Evolutionary conservation across 2,888 invertebrate genomes (phyloP).

Genomic region (Fragum fragum): DNA sequence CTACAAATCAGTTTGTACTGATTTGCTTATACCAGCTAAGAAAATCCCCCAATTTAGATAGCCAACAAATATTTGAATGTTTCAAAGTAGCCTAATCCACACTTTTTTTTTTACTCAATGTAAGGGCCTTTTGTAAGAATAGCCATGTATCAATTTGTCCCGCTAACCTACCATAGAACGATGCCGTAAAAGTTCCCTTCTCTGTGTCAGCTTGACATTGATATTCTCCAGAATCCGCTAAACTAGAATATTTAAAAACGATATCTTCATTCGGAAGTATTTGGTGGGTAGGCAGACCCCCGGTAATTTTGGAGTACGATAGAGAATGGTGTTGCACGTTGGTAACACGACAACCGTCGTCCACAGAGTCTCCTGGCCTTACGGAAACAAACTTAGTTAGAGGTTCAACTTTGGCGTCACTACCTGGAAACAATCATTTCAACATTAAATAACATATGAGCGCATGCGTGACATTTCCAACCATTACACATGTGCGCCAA

Average conservation of each 20-base stretch:
- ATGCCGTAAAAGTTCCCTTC: conserved; percentile 51
- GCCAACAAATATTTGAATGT: too few species aligned
- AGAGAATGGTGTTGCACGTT: conserved; percentile 43
- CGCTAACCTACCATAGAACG: conserved; percentile 54
- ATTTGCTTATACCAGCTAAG: too few species aligned
- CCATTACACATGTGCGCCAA: too few species aligned
- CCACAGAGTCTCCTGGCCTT: conserved; percentile 49
- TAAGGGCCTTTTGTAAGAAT: too few species aligned
- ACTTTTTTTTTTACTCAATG: too few species aligned
- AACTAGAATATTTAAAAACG: conserved; percentile 42
- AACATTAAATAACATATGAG: too few species aligned
- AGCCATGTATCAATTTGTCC: too few species aligned
- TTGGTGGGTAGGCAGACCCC: conserved; percentile 50
- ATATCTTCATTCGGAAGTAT: conserved; percentile 57
- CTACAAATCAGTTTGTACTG: too few species aligned
- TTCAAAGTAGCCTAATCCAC: too few species aligned
- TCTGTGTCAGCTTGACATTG: conserved; percentile 56
- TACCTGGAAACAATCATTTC: too few species aligned
- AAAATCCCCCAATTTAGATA: too few species aligned
- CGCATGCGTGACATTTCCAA: too few species aligned
- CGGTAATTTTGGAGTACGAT: conserved; percentile 54
- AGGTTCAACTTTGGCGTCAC: conserved; percentile 38
- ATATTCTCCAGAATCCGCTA: conserved; percentile 55
- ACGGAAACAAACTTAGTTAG: conserved; percentile 52
- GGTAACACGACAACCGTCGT: conserved; percentile 53